Evolutionary conservation across 2,797 vertebrate species (phyloP).

Genomic region (Mastacembelus armatus): DNA sequence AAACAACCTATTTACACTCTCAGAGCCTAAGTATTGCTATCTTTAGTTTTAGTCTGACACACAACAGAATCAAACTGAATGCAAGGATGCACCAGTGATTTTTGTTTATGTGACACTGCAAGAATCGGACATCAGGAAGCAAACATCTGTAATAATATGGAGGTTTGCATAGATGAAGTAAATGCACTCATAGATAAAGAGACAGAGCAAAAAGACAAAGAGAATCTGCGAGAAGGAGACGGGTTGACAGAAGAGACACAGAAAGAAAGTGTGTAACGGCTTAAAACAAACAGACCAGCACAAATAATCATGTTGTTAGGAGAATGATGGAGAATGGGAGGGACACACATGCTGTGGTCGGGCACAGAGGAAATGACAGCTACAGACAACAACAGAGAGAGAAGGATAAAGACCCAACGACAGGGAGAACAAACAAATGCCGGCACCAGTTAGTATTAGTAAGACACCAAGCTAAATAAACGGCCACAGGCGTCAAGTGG

Average conservation of each 20-base stretch:
- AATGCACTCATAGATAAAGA: neutral
- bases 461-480: conserved; percentile 67
- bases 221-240: too few relatives aligned
- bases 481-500: conserved; percentile 65
- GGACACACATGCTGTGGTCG: conserved; percentile 18
- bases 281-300: conserved; percentile 34
- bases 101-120: conserved; percentile 1
- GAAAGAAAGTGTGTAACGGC: conserved; percentile 18
- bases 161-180: neutral
- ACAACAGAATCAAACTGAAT: too few relatives aligned
- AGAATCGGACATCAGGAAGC: too few relatives aligned
- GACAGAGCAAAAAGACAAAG: neutral
- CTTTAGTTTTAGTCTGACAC: too few relatives aligned
- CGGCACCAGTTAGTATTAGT: conserved; percentile 53
- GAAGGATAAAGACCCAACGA: conserved; percentile 24
- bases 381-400: neutral
- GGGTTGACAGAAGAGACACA: neutral
- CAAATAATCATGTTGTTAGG: conserved; percentile 35
- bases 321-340: conserved; percentile 26
- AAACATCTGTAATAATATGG: neutral
- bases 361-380: conserved; percentile 25
- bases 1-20: too few relatives aligned
- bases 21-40: too few relatives aligned
- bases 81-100: too few relatives aligned
- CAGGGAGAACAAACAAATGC: conserved; percentile 57